Base-by-base conservation (phyloP, 1,140 invertebrate species). In the Mactra quadrangularis region DNA sequence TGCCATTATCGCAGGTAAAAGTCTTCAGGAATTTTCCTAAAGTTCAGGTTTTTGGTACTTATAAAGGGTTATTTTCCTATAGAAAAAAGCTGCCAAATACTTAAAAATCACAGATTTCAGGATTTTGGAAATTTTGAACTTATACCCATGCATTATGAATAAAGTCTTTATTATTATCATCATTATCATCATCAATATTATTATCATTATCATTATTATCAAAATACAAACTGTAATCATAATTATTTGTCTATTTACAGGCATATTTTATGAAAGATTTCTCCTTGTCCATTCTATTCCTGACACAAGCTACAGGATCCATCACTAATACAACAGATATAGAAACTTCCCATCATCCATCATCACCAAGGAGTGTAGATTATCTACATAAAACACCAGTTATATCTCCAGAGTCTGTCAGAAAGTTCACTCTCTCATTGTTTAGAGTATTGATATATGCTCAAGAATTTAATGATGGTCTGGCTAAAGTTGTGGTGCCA, bases 191-290 rank as follows among this genome's bases (percentile, higher is more conserved):
- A n/a, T n/a, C n/a, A n/a, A n/a, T n/a, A n/a, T n/a, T n/a, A n/a
- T n/a, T n/a, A n/a, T n/a, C n/a, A n/a, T n/a, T n/a, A n/a, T n/a
- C n/a, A n/a, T n/a, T n/a, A n/a, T n/a, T n/a, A n/a, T n/a, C n/a
- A n/a, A n/a, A n/a, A n/a, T n/a, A n/a, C n/a, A n/a, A n/a, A n/a
- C n/a, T n/a, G n/a, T n/a, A n/a, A n/a, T n/a, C n/a, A n/a, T n/a
- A n/a, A n/a, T n/a, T n/a, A n/a, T n/a, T n/a, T n/a, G n/a, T n/a
- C 15, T 41, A 41, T 38, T 82, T 88, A 33, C 82, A 92, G 91
- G 88, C 90, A 17, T 74, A 91, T 33, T 47, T 91, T 11, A 92
- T 92, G 91, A 92, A 92, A 79, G 88, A 92, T 17, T 90, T 82
- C 84, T 90, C 90, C 15, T 62, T 92, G 33, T 86, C 91, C 6